phyloP scores from a whole-genome alignment of 2,888 invertebrate genomes.

The Neoaliturus tenellus region DNA sequence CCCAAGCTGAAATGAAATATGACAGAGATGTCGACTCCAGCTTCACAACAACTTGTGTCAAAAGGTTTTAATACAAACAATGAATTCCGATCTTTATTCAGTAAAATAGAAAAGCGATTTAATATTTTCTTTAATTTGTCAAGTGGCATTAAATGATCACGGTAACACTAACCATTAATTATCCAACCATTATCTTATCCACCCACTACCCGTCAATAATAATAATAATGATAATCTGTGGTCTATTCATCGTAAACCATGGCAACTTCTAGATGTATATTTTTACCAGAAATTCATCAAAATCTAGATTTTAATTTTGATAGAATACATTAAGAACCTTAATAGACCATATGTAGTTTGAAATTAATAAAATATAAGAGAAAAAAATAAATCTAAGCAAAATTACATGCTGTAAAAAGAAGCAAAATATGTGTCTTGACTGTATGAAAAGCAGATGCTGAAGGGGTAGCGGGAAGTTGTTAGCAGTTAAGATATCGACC shows the following conservation, averaged over 20 bases:
- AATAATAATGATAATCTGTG: too few species aligned
- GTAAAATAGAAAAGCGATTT: neutral
- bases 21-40: conserved; percentile 16
- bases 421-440: neutral
- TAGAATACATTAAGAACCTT: too few species aligned
- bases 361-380: neutral
- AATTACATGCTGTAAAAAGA: neutral
- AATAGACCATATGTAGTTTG: neutral
- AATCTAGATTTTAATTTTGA: too few species aligned
- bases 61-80: neutral
- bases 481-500: conserved; percentile 33
- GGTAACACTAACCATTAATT: too few species aligned
- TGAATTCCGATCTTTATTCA: neutral
- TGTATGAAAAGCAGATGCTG: conserved; percentile 4
- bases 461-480: conserved; percentile 24
- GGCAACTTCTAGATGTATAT: too few species aligned
- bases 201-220: too few species aligned
- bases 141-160: too few species aligned
- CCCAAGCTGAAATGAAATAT: conserved; percentile 17
- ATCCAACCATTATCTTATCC: too few species aligned
- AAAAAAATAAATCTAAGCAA: neutral
- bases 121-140: too few species aligned
- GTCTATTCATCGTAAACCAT: too few species aligned
- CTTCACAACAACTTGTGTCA: neutral
- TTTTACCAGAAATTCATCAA: too few species aligned